Base-by-base conservation (phyloP, 2,888 invertebrate species). In the Drosophila emarginata region DNA sequence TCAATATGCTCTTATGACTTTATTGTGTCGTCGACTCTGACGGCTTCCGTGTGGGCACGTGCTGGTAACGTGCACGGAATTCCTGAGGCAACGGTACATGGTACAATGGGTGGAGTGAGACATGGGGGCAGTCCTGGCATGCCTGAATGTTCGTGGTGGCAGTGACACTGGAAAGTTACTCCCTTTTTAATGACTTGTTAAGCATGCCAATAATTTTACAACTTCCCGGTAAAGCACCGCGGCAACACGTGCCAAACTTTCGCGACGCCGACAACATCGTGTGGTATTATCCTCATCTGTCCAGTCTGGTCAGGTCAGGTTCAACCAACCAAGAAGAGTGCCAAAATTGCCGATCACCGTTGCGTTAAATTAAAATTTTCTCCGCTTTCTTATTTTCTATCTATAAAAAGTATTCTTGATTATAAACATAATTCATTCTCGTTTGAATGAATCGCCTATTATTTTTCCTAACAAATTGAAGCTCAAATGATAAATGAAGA, bases 351-450 rank as follows among this genome's bases (percentile, higher is more conserved):
- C 53, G 82, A 74, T 77, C 90, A 91, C 67, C 91, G 89, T 90
- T 76, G 91, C 91, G 91, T 91, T 90, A 91, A 91, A 91, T 91
- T 91, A 91, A 90, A 89, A 32, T 18, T 5, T 26, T 54, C 12
- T 54, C 36, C 2, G 21, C 14, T 57, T 54, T 52, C 32, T 32
- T 32, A 32, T 32, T 32, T 32, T 32, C 9, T 32, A 61, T 57
- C 36, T 36, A 12, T 12, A 28, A 9, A 53, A 54, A 23, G 64
- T 53, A 53, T 40, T 59, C 64, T 53, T 64, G 71, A 71, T 70
- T 70, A 60, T 63, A 53, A 26, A 66, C 65, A 80, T 87, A 79
- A 82, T 88, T 83, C 73, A 86, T 74, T 72, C 64, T 58, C 61
- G 68, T 62, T 60, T 60, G 68, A 58, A 57, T 75, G 66, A 63